Conservation (phyloP, 2,888 invertebrate species). For the Zele albiditarsus region DNA sequence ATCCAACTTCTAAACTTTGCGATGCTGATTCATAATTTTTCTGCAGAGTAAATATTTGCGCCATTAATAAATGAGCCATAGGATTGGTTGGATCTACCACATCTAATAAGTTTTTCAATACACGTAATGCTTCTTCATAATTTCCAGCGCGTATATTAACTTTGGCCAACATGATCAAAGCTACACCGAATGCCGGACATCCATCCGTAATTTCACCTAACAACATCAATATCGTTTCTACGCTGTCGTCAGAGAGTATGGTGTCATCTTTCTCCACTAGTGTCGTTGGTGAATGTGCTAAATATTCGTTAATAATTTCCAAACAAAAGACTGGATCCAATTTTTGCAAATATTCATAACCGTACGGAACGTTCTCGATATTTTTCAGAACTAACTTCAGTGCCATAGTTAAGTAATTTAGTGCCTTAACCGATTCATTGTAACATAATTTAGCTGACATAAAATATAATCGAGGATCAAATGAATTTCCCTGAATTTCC, state of each 20-base stretch:
- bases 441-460: conserved; percentile 80
- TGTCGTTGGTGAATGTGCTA: conserved; percentile 76
- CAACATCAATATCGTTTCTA: conserved; percentile 51
- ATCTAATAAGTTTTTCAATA: conserved; percentile 83
- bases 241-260: conserved; percentile 36
- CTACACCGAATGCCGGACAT: conserved; percentile 86
- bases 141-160: conserved; percentile 88
- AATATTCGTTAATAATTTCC: conserved; percentile 84
- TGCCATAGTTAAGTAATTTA: conserved; percentile 79
- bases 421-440: conserved; percentile 75
- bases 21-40: conserved; percentile 84
- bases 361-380: conserved; percentile 79
- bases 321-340: conserved; percentile 92
- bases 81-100: conserved; percentile 85
- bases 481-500: conserved; percentile 83
- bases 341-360: conserved; percentile 81
- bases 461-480: conserved; percentile 80
- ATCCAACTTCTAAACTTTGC: conserved; percentile 89
- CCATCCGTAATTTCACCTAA: conserved; percentile 83
- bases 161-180: conserved; percentile 83
- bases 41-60: conserved; percentile 86
- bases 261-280: background rate
- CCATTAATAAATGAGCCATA: conserved; percentile 89
- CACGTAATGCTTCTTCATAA: conserved; percentile 80
- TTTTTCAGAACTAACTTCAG: conserved; percentile 75